Evolutionary conservation across 1,140 invertebrate genomes (phyloP).

Genomic region (Hylaeus volcanicus): DNA sequence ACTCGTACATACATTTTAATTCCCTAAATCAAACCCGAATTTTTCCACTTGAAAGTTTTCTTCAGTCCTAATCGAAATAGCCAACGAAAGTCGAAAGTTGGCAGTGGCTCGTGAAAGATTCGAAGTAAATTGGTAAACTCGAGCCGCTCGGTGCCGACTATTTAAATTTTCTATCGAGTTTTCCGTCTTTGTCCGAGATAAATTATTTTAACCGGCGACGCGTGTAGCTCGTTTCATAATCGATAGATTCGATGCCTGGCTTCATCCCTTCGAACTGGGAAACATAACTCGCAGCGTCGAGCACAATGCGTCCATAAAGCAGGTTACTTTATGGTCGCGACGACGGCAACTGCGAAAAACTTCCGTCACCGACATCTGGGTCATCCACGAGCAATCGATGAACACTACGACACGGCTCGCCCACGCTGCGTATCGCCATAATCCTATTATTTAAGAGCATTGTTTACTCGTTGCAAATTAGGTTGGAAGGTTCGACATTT

Average conservation of each 20-base stretch:
- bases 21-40: too few species aligned
- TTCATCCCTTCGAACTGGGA: neutral
- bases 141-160: neutral
- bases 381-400: conserved; percentile 14
- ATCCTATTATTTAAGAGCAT: too few species aligned
- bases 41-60: too few species aligned
- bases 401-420: neutral
- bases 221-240: conserved; percentile 1
- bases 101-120: neutral
- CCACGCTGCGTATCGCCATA: too few species aligned
- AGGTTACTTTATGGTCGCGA: neutral
- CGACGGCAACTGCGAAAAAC: conserved; percentile 17
- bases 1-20: too few species aligned
- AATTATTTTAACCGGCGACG: conserved; percentile 13
- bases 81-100: too few species aligned
- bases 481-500: too few species aligned
- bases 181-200: neutral
- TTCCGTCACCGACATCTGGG: conserved; percentile 3
- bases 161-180: conserved; percentile 9
- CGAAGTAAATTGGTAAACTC: conserved; percentile 8
- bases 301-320: conserved; percentile 15
- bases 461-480: too few species aligned
- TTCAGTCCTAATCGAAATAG: too few species aligned
- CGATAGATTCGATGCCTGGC: conserved; percentile 11
- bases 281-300: neutral